phyloP scores from a whole-genome alignment of 2,888 invertebrate genomes.

The Rhynchonema sp. region DNA sequence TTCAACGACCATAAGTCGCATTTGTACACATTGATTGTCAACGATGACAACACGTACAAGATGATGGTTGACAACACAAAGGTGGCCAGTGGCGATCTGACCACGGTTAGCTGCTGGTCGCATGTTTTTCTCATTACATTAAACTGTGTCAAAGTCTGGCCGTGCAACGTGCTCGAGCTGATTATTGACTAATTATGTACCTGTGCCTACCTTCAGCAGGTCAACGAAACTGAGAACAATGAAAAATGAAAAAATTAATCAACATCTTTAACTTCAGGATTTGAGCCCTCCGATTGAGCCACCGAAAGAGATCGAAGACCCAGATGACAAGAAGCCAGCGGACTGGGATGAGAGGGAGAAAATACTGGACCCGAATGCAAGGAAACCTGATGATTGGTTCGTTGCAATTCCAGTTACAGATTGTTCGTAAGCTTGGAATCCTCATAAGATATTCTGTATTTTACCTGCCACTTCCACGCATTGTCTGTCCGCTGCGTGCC shows the following conservation, averaged over 20 bases:
- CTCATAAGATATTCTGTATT: too few relatives aligned
- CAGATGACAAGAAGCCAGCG: slow-evolving; percentile 53
- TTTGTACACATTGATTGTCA: slow-evolving; percentile 55
- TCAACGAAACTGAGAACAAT: not conserved
- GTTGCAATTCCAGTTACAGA: slow-evolving; percentile 5
- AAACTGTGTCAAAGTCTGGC: too few relatives aligned
- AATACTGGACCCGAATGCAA: slow-evolving; percentile 63
- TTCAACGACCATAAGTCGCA: slow-evolving; percentile 76
- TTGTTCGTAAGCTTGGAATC: not conserved
- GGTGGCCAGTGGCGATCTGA: slow-evolving; percentile 16
- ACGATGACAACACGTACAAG: slow-evolving; percentile 57
- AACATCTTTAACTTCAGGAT: slow-evolving; percentile 8
- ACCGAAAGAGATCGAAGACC: slow-evolving; percentile 77
- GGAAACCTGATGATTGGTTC: slow-evolving; percentile 73
- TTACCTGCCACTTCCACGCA: too few relatives aligned
- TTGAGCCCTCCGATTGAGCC: slow-evolving; percentile 69
- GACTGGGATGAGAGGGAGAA: slow-evolving; percentile 92
- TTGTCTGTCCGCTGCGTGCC: too few relatives aligned
- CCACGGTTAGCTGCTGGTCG: slow-evolving; percentile 11
- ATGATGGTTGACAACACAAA: slow-evolving; percentile 54
- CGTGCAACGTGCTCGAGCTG: too few relatives aligned
- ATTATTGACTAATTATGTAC: too few relatives aligned
- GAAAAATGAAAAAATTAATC: not conserved
- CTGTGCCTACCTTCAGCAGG: not conserved
- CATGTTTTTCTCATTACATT: too few relatives aligned